Base-by-base conservation (phyloP, 2,113 vertebrate genomes). In the Plestiodon gilberti region DNA sequence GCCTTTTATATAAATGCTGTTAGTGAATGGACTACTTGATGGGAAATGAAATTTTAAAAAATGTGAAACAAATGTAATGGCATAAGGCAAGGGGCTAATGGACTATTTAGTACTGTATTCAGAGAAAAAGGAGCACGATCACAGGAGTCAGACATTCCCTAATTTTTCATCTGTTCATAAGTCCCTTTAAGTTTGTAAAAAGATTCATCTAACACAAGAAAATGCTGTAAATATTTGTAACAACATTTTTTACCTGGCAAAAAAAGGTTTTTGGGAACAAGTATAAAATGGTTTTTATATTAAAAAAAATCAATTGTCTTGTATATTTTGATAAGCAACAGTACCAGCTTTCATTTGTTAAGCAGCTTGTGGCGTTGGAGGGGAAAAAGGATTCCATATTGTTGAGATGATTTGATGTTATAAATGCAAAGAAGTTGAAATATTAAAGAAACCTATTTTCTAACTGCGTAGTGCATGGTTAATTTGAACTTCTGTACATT, bases 391-490 rank as follows among this genome's bases (percentile, higher is more conserved):
- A 95, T 96, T 97, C 94, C 92, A 75, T 96, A 92, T 95, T 96
- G 88, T 96, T 96, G 87, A 94, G 92, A 95, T 95, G 70, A 94
- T 93, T 96, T 96, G 84, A 96, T 96, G 96, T 96, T 96, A 96
- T 96, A 96, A 96, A 96, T 96, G 95, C 96, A 96, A 96, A 96
- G 94, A 97, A 93, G 93, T 96, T 96, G 84, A 94, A 96, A 95
- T 97, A 97, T 97, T 98, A 97, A 97, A 97, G 93, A 97, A 96
- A 92, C 82, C 88, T 97, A 94, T 98, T 98, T 98, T 97, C 95
- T 97, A 95, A 96, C 94, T 96, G 90, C 87, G 93, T 96, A 95
- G 93, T 96, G 95, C 95, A 97, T 97, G 94, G 69, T 96, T 96
- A 96, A 95, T 95, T 97, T 91, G 87, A 93, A 89, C 93, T 95